Evolutionary conservation across 2,888 invertebrate genomes (phyloP).

Genomic region (Muscina levida): DNA sequence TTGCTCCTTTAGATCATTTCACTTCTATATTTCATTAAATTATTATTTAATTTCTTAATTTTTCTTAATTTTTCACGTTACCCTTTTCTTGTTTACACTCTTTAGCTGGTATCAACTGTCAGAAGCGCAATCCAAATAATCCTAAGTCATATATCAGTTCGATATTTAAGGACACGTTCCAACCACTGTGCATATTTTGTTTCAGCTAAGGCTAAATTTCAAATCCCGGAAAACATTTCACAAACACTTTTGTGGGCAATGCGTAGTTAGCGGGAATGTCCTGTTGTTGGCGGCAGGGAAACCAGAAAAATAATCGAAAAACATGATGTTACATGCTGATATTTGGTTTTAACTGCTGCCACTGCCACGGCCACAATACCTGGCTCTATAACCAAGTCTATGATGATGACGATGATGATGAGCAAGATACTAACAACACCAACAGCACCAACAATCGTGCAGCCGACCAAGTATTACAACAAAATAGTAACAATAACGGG

Average conservation of each 20-base stretch:
- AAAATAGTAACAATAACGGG: constrained; percentile 58
- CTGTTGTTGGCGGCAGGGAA: constrained; percentile 41
- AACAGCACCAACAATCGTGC: constrained; percentile 24
- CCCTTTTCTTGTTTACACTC: too few species aligned
- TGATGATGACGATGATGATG: constrained; percentile 14
- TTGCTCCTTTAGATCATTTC: too few species aligned
- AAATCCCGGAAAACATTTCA: constrained; percentile 69
- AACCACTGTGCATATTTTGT: too few species aligned
- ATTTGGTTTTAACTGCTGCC: constrained; percentile 52
- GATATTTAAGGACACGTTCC: too few species aligned
- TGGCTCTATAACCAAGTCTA: constrained; percentile 29
- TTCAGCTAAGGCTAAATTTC: constrained; percentile 44
- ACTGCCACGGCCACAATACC: constrained; percentile 52
- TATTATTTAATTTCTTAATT: too few species aligned
- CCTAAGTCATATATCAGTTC: too few species aligned
- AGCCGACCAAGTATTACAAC: constrained; percentile 50
- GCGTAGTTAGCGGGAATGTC: constrained; percentile 31
- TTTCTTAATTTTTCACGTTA: too few species aligned
- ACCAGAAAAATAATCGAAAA: constrained; percentile 50
- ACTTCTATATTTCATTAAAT: too few species aligned
- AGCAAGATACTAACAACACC: neutral
- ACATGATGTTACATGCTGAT: constrained; percentile 60
- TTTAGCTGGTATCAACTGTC: too few species aligned
- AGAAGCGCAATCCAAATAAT: too few species aligned
- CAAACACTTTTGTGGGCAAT: constrained; percentile 69